phyloP scores from a whole-genome alignment of 1,140 invertebrate genomes.

The Bombus confusus region DNA sequence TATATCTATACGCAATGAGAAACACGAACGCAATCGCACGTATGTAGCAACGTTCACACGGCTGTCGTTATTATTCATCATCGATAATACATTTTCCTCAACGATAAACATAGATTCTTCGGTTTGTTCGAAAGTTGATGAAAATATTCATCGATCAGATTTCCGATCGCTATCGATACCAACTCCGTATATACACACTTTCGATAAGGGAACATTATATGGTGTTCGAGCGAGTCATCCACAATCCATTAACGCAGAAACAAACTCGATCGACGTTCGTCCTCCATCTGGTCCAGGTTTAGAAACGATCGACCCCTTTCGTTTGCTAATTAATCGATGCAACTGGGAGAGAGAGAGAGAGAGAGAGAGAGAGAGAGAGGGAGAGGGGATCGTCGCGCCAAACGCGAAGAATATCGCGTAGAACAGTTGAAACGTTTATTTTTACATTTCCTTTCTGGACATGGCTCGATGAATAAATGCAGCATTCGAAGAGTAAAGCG shows the following conservation, averaged over 20 bases:
- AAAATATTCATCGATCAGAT: background rate
- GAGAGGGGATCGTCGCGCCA: background rate
- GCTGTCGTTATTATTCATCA: no score
- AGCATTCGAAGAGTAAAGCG: conserved; percentile 12
- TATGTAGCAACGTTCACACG: no score
- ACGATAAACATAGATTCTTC: background rate
- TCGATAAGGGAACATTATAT: background rate
- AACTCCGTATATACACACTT: background rate
- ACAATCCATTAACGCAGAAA: background rate
- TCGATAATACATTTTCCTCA: no score
- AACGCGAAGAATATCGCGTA: background rate
- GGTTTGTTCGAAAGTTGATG: no score
- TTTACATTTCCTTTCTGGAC: conserved; percentile 30
- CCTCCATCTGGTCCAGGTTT: background rate
- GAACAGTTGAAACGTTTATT: conserved; percentile 26
- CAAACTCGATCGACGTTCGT: background rate
- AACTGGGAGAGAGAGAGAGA: background rate
- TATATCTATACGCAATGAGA: no score
- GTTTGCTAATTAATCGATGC: background rate
- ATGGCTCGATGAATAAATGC: conserved; percentile 32
- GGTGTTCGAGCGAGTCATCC: background rate
- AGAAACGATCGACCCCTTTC: background rate
- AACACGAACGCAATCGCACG: no score
- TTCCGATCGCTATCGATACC: background rate
- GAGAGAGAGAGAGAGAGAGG: no score